A percentile compares a stretch with the other conserved stretches of the same genome.
Evolutionary conservation across 2,113 vertebrate genomes (phyloP).

Genomic region (Stercorarius parasiticus): DNA sequence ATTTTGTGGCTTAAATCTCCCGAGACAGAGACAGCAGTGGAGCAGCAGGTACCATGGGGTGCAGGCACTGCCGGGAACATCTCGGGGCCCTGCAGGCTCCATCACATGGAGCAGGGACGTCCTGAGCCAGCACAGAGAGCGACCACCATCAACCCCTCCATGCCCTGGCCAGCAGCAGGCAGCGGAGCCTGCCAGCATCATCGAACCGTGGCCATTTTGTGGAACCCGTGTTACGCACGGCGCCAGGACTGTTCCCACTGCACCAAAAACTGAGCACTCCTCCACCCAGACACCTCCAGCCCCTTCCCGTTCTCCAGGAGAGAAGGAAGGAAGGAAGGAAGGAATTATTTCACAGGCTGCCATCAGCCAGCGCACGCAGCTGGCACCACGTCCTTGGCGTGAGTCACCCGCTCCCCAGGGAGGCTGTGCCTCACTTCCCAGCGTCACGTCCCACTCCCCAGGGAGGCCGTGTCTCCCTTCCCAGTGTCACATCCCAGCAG

Average conservation of each 20-base stretch:
- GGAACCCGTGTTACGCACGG: neutral
- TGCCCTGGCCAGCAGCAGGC: neutral
- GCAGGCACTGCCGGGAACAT: neutral
- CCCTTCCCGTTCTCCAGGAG: neutral
- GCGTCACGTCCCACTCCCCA: neutral
- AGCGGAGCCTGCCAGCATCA: neutral
- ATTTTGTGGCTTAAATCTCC: neutral
- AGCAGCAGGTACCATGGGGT: neutral
- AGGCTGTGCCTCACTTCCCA: neutral
- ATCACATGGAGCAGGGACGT: fast-evolving
- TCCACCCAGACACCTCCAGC: neutral
- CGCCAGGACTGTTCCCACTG: neutral
- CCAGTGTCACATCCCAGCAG: neutral
- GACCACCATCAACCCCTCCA: neutral
- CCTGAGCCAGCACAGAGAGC: neutral
- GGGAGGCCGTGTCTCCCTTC: neutral
- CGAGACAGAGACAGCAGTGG: neutral
- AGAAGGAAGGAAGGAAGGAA: conserved; percentile 9
- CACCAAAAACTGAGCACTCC: neutral
- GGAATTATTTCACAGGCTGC: neutral
- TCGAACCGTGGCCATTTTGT: fast-evolving
- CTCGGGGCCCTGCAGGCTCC: neutral
- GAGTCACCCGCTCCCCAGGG: neutral
- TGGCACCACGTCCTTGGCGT: neutral
- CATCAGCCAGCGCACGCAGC: neutral